Percentiles rank a stretch among this genome's conserved stretches.
These are phyloP conservation scores for Nymphalis io DNA, from an alignment of 1,140 invertebrate genomes.

Conservation along the genomic window DNA sequence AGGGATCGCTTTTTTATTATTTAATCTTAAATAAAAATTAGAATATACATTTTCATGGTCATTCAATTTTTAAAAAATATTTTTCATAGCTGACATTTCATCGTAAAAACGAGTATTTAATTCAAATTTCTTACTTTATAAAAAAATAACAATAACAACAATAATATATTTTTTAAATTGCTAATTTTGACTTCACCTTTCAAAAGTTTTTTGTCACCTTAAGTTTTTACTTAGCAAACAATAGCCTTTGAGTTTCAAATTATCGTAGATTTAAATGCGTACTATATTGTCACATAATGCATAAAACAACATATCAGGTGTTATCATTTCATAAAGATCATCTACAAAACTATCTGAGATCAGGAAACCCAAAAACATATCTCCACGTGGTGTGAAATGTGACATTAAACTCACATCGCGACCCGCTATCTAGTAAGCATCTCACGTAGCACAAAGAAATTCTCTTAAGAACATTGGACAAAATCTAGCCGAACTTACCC, in stretches of 20 bases:
- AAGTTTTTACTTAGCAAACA: too few relatives aligned
- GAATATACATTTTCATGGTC: too few relatives aligned
- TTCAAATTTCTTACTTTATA: too few relatives aligned
- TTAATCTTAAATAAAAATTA: background rate
- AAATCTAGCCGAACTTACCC: background rate
- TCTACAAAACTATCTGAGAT: constrained; percentile 22
- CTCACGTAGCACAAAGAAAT: constrained; percentile 49
- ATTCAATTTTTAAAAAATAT: too few relatives aligned
- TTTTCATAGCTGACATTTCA: too few relatives aligned
- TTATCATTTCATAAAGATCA: constrained; percentile 37
- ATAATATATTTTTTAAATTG: too few relatives aligned
- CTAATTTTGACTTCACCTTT: too few relatives aligned
- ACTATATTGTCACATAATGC: background rate
- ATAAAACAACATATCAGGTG: constrained; percentile 19
- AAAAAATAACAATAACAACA: background rate
- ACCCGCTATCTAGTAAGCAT: constrained; percentile 34
- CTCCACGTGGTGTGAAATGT: constrained; percentile 46
- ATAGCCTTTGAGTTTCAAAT: too few relatives aligned
- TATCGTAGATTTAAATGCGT: background rate
- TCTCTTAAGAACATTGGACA: constrained; percentile 25
- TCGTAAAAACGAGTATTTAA: too few relatives aligned
- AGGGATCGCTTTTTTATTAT: background rate
- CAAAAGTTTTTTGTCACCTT: too few relatives aligned
- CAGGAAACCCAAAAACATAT: constrained; percentile 36
- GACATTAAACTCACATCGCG: constrained; percentile 40